Evolutionary conservation across 2,888 invertebrate genomes (phyloP).

Genomic region (Creontiades dilutus): DNA sequence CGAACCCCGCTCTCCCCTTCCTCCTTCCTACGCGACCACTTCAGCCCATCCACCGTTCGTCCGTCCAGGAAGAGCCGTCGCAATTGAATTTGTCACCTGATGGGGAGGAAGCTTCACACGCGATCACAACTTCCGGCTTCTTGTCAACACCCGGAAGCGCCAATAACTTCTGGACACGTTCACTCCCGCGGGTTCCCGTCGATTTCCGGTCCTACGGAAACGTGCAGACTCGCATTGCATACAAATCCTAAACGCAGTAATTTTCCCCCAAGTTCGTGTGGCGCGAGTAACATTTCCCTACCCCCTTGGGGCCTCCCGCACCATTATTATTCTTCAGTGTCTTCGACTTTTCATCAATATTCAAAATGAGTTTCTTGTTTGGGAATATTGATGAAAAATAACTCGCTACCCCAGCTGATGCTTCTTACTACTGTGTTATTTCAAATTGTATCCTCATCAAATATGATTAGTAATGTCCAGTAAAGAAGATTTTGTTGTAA

Average conservation of each 20-base stretch:
- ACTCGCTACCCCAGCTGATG: too few relatives aligned
- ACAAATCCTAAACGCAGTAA: conserved; percentile 28
- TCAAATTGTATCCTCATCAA: too few relatives aligned
- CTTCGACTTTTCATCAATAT: too few relatives aligned
- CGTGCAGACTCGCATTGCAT: conserved; percentile 19
- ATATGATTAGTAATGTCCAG: too few relatives aligned
- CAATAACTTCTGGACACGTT: conserved; percentile 47
- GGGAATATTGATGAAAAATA: too few relatives aligned
- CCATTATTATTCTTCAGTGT: too few relatives aligned
- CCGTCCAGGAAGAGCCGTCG: conserved; percentile 45
- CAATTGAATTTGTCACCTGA: conserved; percentile 49
- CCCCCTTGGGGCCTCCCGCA: too few relatives aligned
- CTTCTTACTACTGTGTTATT: too few relatives aligned
- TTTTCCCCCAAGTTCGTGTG: neutral
- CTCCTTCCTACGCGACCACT: neutral
- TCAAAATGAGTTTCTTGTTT: too few relatives aligned
- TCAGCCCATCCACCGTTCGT: neutral
- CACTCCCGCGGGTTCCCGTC: conserved; percentile 10
- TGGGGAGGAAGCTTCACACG: conserved; percentile 37
- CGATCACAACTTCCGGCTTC: conserved; percentile 26
- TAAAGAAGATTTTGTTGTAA: too few relatives aligned
- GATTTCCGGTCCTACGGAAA: conserved; percentile 45
- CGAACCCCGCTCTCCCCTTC: too few relatives aligned
- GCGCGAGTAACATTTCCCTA: neutral
- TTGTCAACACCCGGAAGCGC: conserved; percentile 47